Percentiles rank a stretch among this genome's conserved stretches.
Conservation (phyloP, 1,140 invertebrate genomes). For the Harlomillsia oculata region DNA sequence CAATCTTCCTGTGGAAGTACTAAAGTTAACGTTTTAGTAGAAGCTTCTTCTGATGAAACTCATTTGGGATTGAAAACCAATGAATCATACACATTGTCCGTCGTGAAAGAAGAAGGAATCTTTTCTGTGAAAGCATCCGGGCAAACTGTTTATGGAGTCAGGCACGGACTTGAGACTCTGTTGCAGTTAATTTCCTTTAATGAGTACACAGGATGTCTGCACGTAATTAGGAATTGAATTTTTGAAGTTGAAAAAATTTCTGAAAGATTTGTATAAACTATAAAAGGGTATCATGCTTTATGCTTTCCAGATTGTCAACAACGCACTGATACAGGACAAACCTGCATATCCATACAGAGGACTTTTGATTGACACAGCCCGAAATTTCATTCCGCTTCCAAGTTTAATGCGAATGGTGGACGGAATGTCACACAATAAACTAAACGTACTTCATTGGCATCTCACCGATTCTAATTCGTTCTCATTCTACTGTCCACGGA, state of each 20-base stretch:
- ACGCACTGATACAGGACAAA: constrained; percentile 53
- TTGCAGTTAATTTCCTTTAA: constrained; percentile 53
- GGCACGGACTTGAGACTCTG: constrained; percentile 66
- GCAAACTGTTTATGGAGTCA: constrained; percentile 58
- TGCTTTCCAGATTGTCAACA: constrained; percentile 46
- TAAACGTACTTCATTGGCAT: constrained; percentile 38
- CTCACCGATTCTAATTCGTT: constrained; percentile 38
- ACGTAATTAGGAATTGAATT: neutral
- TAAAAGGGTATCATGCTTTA: no score
- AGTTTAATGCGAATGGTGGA: constrained; percentile 35
- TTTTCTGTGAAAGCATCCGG: constrained; percentile 53
- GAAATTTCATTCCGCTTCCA: constrained; percentile 34
- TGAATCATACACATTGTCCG: no score
- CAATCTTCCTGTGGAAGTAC: no score
- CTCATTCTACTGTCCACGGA: constrained; percentile 25
- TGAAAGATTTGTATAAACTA: no score
- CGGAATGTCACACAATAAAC: constrained; percentile 37
- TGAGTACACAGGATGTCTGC: constrained; percentile 10
- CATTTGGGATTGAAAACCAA: no score
- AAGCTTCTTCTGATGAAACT: no score
- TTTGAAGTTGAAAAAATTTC: neutral
- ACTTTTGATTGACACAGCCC: constrained; percentile 46
- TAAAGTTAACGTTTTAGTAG: no score
- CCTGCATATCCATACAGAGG: constrained; percentile 66
- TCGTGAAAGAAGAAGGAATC: constrained; percentile 6